Conservation (phyloP, 1,140 invertebrate species). For the Zaprionus inermis region DNA sequence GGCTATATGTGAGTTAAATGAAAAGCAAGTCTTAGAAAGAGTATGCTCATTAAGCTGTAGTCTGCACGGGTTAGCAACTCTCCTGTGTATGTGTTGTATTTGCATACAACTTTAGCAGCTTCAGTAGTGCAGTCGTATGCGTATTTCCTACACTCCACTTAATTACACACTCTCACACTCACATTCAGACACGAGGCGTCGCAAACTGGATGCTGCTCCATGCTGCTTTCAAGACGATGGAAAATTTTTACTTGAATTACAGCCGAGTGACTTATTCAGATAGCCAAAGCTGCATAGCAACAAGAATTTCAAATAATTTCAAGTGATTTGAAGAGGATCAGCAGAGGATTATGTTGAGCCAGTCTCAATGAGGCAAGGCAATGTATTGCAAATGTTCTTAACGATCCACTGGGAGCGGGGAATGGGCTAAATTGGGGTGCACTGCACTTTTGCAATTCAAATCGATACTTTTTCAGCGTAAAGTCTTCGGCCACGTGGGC, state of each 20-base stretch:
- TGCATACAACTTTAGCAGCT: conserved; percentile 6
- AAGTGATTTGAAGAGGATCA: background rate
- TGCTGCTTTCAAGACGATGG: background rate
- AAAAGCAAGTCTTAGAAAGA: background rate
- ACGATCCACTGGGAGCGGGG: background rate
- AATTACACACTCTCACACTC: background rate
- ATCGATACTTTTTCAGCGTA: background rate
- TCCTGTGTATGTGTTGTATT: conserved; percentile 3
- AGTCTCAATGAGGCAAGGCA: background rate
- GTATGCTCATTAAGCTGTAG: background rate
- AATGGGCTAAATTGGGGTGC: background rate
- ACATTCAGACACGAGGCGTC: background rate
- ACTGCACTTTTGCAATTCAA: background rate
- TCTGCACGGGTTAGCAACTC: background rate
- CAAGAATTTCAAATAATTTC: background rate
- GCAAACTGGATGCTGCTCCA: background rate
- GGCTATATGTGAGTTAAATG: background rate
- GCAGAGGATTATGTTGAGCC: too few species aligned
- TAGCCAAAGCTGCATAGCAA: background rate
- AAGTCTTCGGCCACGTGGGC: background rate
- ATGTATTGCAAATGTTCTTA: too few species aligned
- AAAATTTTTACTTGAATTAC: background rate
- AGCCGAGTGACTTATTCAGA: background rate
- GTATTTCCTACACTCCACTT: background rate
- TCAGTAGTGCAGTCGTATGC: background rate